phyloP scores from a whole-genome alignment of 2,888 invertebrate species.

The Limenitis camilla region DNA sequence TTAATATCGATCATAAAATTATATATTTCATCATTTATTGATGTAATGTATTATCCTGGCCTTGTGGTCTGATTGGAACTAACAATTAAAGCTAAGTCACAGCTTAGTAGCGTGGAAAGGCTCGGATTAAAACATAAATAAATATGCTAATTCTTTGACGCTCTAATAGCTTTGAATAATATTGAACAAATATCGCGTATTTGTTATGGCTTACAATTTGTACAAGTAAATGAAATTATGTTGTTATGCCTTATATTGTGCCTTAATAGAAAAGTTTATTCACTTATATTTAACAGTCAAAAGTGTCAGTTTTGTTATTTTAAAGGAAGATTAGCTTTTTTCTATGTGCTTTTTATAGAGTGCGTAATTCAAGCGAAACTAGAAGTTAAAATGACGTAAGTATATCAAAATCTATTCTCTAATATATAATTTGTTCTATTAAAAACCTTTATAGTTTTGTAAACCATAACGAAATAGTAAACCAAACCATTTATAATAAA shows the following conservation, averaged over 20 bases:
- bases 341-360: no score
- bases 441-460: no score
- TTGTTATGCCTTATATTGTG: not conserved
- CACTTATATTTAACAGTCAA: no score
- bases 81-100: constrained; percentile 26
- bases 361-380: no score
- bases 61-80: constrained; percentile 24
- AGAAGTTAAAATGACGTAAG: no score
- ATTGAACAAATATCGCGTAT: constrained; percentile 14
- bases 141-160: constrained; percentile 30
- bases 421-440: no score
- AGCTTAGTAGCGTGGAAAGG: constrained; percentile 27
- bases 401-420: no score
- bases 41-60: constrained; percentile 26
- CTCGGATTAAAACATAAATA: constrained; percentile 30
- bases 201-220: constrained; percentile 10
- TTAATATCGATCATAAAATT: constrained; percentile 10
- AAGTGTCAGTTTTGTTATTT: no score
- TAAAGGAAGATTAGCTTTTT: no score
- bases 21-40: constrained; percentile 18
- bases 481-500: no score
- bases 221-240: not conserved
- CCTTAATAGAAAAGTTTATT: no score
- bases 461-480: no score
- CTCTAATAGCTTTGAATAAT: constrained; percentile 25